Percentiles rank a stretch among this genome's conserved stretches.
Evolutionary conservation across 2,797 vertebrate genomes (phyloP).

Genomic region (Tragelaphus eurycerus): DNA sequence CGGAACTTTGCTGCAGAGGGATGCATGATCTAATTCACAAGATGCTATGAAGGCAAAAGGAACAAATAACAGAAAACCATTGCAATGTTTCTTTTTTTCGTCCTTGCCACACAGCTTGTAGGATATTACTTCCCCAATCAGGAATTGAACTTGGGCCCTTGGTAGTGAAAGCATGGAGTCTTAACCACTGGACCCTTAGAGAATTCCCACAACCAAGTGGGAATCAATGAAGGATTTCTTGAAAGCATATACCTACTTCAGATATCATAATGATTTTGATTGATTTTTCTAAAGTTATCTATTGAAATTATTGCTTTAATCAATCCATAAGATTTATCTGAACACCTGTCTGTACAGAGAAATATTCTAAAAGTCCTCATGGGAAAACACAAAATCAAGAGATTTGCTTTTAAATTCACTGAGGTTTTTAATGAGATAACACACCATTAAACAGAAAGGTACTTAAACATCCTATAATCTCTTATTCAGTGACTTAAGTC

Average conservation of each 20-base stretch:
- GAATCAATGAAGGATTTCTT: background rate
- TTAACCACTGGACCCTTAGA: background rate
- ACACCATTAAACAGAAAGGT: background rate
- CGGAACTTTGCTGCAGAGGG: background rate
- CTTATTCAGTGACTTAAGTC: background rate
- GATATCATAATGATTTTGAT: background rate
- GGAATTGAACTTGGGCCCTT: background rate
- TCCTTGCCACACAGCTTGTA: background rate
- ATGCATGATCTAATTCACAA: background rate
- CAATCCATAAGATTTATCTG: background rate
- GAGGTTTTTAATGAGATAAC: background rate
- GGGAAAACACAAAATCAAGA: background rate
- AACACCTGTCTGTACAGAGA: fast-evolving
- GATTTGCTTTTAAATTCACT: background rate
- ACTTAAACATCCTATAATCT: background rate
- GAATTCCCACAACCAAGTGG: background rate
- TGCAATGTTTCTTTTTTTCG: background rate
- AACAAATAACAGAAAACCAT: background rate
- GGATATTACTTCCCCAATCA: background rate
- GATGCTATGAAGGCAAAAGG: background rate
- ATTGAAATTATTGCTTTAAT: background rate
- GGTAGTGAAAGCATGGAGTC: background rate
- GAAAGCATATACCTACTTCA: background rate
- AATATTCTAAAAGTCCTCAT: background rate
- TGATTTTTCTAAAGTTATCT: background rate